These are phyloP conservation scores for Hypsopygia costalis DNA, from an alignment of 2,888 invertebrate genomes.

Conservation along the genomic window DNA sequence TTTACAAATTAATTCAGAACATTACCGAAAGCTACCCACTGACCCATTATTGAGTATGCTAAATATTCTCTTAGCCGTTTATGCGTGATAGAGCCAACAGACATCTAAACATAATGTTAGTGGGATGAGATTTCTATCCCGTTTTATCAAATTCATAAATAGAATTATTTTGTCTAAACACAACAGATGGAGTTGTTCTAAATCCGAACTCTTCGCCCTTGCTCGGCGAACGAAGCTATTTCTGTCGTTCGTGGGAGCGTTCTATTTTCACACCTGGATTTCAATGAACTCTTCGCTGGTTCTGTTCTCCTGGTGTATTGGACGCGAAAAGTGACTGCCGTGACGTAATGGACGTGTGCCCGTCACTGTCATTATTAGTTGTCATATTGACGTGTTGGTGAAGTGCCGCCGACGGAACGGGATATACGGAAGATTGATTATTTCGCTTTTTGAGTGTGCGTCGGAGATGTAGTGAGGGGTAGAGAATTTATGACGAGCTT, in stretches of 20 bases:
- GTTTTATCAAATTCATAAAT: no score
- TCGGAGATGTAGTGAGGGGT: constrained; percentile 1
- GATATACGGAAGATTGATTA: constrained; percentile 12
- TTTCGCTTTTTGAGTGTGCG: constrained; percentile 2
- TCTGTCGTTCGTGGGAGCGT: constrained; percentile 53
- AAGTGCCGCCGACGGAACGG: constrained; percentile 13
- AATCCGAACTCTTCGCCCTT: constrained; percentile 29
- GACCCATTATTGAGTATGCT: no score
- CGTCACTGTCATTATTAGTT: constrained; percentile 52
- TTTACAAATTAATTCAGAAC: no score
- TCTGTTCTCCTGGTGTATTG: constrained; percentile 65
- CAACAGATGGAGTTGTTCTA: constrained; percentile 31
- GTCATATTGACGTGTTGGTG: constrained; percentile 36
- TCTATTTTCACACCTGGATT: constrained; percentile 65
- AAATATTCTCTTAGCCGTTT: no score
- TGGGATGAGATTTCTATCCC: no score
- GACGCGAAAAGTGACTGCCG: constrained; percentile 58
- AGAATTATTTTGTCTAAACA: constrained; percentile 1
- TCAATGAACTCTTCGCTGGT: constrained; percentile 32
- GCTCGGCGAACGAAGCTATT: constrained; percentile 41
- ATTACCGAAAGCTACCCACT: no score
- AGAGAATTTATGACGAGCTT: neutral
- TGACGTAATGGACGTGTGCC: constrained; percentile 72
- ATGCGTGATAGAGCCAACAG: no score
- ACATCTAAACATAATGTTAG: no score